A percentile compares a stretch with the other conserved stretches of the same genome.
Conservation (phyloP, 2,797 vertebrate species). For the Pangasius mekongensis region DNA sequence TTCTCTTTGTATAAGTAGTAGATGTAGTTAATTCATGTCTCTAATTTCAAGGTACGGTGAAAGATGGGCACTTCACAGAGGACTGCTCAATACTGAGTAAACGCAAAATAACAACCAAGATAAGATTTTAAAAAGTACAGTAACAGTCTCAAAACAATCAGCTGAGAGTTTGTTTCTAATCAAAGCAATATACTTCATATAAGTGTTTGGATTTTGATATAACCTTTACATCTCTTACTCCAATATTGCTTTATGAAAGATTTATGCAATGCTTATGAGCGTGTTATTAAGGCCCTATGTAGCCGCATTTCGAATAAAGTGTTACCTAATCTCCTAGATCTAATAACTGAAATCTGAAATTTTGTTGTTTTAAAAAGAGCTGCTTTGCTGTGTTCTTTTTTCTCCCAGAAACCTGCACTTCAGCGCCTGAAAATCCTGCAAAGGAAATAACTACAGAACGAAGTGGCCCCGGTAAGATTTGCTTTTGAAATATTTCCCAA, state of each 20-base stretch:
- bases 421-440: not conserved
- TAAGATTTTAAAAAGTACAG: not conserved
- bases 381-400: not conserved
- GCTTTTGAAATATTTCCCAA: not conserved
- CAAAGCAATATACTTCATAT: not conserved
- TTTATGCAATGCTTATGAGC: not conserved
- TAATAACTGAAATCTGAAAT: not conserved
- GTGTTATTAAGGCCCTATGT: not conserved
- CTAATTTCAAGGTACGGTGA: not conserved
- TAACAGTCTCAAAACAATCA: not conserved
- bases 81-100: not conserved
- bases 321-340: not conserved
- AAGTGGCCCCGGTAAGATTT: conserved; percentile 9
- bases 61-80: not conserved
- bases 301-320: too few species aligned
- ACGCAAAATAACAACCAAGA: not conserved
- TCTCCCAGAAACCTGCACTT: conserved; percentile 1
- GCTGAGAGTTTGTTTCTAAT: not conserved
- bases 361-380: not conserved
- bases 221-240: not conserved
- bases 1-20: not conserved
- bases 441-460: conserved; percentile 24
- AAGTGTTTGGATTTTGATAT: not conserved
- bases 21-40: too few species aligned
- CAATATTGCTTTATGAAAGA: not conserved